Evolutionary conservation across 2,113 vertebrate species (phyloP), one percentile per base, ranked within the genome.

Genomic region (Tetrax tetrax): DNA sequence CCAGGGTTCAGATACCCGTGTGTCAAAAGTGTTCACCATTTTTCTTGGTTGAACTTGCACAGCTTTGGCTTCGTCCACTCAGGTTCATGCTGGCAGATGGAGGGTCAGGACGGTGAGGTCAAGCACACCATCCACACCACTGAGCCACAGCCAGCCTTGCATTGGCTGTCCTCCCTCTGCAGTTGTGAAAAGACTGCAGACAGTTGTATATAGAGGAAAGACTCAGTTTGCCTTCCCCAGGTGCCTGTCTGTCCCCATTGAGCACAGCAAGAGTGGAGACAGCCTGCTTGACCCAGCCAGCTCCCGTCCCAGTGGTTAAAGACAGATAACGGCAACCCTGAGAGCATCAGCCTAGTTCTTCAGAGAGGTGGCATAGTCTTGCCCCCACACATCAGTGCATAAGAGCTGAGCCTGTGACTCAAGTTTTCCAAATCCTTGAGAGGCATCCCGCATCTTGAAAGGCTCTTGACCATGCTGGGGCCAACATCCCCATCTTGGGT

Each of bases 351-450:
- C 17, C 23, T 37, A 85, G 23, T 15, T 38, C 33, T 51, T 88
- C 0, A 1, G 38, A 83, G 38, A 60, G 6, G 18, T 80, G 35
- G 13, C 10, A 48, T 24, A 64, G 16, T 60, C 60, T 47, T 56
- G 28, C 6, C 35, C 48, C 12, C 0, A 0, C 1, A 2, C 43
- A 14, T 69, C 2, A 0, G 20, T 47, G 47, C 35, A 12, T 7
- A 43, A 71, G 31, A 61, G 35, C 41, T 72, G 37, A 41, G 25
- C 43, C 47, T 37, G 1, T 54, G 19, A 27, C 28, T 61, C 41
- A 41, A 7, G 24, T 65, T 69, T 65, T 74, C 38, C 65, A 41
- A 74, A 63, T 74, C 16, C 43, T 69, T 48, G 31, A 74, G 47
- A 90, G 35, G 47, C 25, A 54, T 72, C 75, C 47, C 7, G 2